Base-by-base conservation (phyloP, 2,888 invertebrate genomes). In the Epinotia ramella region DNA sequence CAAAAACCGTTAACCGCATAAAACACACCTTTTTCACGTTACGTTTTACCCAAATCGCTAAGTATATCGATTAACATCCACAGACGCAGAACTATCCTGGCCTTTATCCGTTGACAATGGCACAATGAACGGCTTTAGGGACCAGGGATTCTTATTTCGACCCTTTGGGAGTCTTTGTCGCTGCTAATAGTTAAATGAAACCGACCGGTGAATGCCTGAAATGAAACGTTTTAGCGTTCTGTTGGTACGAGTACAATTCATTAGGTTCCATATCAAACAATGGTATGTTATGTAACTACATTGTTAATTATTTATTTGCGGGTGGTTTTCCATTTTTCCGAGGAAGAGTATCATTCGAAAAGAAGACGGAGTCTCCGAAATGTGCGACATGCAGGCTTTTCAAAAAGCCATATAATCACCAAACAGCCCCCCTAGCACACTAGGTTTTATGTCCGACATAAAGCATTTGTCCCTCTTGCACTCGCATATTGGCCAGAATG, bases 131-230 rank as follows among this genome's bases (percentile, higher is more conserved):
- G 24, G 40, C 75, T 12, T 46, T 13, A 44, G 60, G 59, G 71
- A 71, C 24, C 40, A 59, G 64, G 69, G 65, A 70, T 70, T 76
- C 76, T 71, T 71, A 71, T 71, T 76, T 72, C 62, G 65, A 59
- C 62, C 71, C 62, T 71, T 56, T 44, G 66, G 49, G 70, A 66
- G 60, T 60, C 66, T 70, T 74, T 67, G 71, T 67, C 66, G 62
- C 24, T 59, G 60, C 44, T 75, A 71, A 75, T 76, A 67, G 76
- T 72, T 76, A 71, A 67, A 67, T 72, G 66, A 75, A 71, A 71
- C 60, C 65, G 59, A 24, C 44, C 44, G 53, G 44, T 66, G 71
- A 66, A 75, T 66, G 64, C 9, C 9, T 59, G 46, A 66, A 65
- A 65, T 46, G 69, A 49, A 64, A 70, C 53, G 70, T 69, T 24